Evolutionary conservation across 2,888 invertebrate genomes (phyloP).

Genomic region (Drosophila neoperkinsi): DNA sequence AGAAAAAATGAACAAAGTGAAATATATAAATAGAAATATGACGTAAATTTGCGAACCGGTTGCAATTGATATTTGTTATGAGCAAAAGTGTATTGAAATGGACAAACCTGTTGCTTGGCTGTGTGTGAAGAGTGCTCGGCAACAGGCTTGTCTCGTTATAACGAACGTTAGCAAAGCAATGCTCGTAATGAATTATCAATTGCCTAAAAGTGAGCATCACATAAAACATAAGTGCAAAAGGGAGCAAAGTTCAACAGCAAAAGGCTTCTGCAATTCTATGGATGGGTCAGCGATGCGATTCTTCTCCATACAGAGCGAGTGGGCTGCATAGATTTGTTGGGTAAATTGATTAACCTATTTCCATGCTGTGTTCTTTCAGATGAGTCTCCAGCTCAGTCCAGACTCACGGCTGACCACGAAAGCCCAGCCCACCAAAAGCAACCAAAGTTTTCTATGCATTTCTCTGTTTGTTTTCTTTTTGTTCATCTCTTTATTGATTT

Average conservation of each 20-base stretch:
- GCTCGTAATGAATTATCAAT: constrained; percentile 8
- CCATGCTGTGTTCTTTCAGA: constrained; percentile 60
- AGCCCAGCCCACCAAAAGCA: neutral
- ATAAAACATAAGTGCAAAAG: neutral
- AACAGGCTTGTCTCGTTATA: constrained; percentile 17
- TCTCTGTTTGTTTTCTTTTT: constrained; percentile 5
- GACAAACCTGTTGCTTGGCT: constrained; percentile 46
- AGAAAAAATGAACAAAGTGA: neutral
- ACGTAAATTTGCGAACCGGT: neutral
- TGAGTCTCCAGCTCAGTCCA: constrained; percentile 22
- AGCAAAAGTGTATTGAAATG: constrained; percentile 14
- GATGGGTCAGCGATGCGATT: neutral
- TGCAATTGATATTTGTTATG: constrained; percentile 5
- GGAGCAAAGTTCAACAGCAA: neutral
- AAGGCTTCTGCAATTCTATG: constrained; percentile 11
- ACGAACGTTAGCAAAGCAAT: neutral
- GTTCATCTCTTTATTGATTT: neutral
- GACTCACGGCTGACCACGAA: constrained; percentile 24
- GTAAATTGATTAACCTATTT: constrained; percentile 58
- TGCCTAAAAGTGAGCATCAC: constrained; percentile 20
- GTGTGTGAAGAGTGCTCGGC: constrained; percentile 12
- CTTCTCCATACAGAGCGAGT: neutral
- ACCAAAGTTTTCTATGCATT: constrained; percentile 44
- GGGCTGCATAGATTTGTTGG: neutral
- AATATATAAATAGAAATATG: neutral